phyloP scores from a whole-genome alignment of 2,113 vertebrate genomes.

The Ptilonorhynchus violaceus region DNA sequence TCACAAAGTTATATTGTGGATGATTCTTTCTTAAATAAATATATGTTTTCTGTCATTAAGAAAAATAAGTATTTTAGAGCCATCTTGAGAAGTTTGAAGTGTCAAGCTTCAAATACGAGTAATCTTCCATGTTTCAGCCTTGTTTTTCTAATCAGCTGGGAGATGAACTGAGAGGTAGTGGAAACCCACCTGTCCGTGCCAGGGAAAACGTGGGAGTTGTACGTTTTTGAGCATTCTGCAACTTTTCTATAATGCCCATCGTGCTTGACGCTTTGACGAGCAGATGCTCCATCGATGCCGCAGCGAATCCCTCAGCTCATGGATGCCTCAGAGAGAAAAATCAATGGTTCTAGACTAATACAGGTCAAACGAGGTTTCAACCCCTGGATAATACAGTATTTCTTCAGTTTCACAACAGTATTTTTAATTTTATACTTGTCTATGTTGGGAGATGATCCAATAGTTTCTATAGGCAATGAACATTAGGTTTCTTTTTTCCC shows the following conservation, averaged over 20 bases:
- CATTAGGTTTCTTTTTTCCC: slow-evolving; percentile 49
- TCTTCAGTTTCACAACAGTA: slow-evolving; percentile 59
- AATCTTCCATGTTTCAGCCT: slow-evolving; percentile 23
- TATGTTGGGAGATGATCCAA: slow-evolving; percentile 45
- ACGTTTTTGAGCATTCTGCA: neutral
- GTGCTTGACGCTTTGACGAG: neutral
- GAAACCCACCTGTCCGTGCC: neutral
- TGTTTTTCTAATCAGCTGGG: slow-evolving; percentile 18
- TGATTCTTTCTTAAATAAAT: slow-evolving; percentile 57
- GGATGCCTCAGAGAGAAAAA: slow-evolving; percentile 30
- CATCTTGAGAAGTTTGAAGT: slow-evolving; percentile 8
- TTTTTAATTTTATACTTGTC: slow-evolving; percentile 71
- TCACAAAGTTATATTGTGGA: slow-evolving; percentile 51
- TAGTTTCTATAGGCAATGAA: slow-evolving; percentile 63
- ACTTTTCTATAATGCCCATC: neutral
- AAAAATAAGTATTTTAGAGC: slow-evolving; percentile 29
- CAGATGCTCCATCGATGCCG: neutral
- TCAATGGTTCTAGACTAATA: neutral
- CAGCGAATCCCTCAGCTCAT: neutral
- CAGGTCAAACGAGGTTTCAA: slow-evolving; percentile 65
- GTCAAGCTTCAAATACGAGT: neutral
- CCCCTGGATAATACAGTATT: slow-evolving; percentile 67
- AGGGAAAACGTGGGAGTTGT: neutral
- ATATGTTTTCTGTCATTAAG: slow-evolving; percentile 34
- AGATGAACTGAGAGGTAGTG: slow-evolving; percentile 2